A percentile compares a stretch with the other conserved stretches of the same genome.
Evolutionary conservation across 2,797 vertebrate genomes (phyloP).

Genomic region (Spheniscus humboldti): DNA sequence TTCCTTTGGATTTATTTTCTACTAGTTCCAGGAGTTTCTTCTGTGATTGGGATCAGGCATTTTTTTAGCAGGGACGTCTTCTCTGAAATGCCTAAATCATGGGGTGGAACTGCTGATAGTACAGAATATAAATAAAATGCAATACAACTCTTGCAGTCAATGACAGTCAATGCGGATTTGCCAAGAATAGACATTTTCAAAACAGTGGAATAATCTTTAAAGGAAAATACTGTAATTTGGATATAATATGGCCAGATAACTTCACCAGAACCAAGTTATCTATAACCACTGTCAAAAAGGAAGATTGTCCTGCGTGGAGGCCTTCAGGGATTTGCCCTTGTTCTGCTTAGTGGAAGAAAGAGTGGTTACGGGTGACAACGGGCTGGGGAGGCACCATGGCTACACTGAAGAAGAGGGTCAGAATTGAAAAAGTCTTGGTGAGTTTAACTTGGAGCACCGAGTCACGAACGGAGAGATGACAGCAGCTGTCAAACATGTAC

Average conservation of each 20-base stretch:
- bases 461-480: background rate
- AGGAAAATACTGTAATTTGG: background rate
- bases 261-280: background rate
- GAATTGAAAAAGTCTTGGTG: background rate
- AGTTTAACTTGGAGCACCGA: background rate
- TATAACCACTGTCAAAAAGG: background rate
- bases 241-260: background rate
- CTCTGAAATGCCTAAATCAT: background rate
- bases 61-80: background rate
- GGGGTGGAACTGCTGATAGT: background rate
- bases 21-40: background rate
- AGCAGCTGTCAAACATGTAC: background rate
- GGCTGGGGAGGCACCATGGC: background rate
- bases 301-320: accelerated
- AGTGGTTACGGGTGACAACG: background rate
- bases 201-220: background rate
- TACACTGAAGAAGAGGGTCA: background rate
- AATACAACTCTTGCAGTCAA: background rate
- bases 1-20: background rate
- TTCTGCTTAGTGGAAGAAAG: background rate
- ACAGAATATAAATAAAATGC: background rate
- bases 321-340: background rate
- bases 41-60: background rate
- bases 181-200: background rate
- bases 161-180: background rate